Base-by-base conservation (phyloP, 2,113 vertebrate species). In the Phrynosoma platyrhinos region DNA sequence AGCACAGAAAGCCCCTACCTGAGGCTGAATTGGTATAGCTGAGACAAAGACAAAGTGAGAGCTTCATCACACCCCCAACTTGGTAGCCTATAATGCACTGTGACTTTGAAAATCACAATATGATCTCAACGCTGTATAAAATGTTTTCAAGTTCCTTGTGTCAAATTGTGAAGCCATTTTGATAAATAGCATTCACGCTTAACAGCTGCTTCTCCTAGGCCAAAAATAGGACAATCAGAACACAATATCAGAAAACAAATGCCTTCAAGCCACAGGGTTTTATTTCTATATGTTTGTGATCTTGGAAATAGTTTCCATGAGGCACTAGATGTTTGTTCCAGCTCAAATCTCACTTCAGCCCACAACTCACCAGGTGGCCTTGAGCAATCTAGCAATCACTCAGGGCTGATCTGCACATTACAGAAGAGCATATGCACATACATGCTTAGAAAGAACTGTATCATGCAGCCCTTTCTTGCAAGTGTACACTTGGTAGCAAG, bases 141-240 rank as follows among this genome's bases (percentile, higher is more conserved):
- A 69, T 36, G 1, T 23, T 83, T 69, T 23, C 30, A 30, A 88
- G 79, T 62, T 74, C 55, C 84, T 80, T 66, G 77, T 0, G 0
- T 79, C 75, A 69, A 84, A 90, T 32, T 36, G 0, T 76, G 2
- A 53, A 89, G 88, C 3, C 82, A 86, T 68, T 25, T 18, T 82
- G 71, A 88, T 79, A 47, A 93, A 76, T 3, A 55, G 27, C 47
- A 58, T 82, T 30, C 84, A 72, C n/a, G 69, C 6, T 77, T 47
- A 47, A 3, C 42, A 47, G 42, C 42, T 47, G 4, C 6, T 47
- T 47, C 42, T 47, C 42, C 42, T 47, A 47, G 42, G 42, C 64
- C 53, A 90, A 77, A 91, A 27, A 62, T 78, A 72, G 89, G 71
- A 83, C 9, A 90, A 42, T 13, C 79, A 87, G 74, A 79, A 88